Conservation (phyloP, 2,888 invertebrate species). For the Protophormia terraenovae region DNA sequence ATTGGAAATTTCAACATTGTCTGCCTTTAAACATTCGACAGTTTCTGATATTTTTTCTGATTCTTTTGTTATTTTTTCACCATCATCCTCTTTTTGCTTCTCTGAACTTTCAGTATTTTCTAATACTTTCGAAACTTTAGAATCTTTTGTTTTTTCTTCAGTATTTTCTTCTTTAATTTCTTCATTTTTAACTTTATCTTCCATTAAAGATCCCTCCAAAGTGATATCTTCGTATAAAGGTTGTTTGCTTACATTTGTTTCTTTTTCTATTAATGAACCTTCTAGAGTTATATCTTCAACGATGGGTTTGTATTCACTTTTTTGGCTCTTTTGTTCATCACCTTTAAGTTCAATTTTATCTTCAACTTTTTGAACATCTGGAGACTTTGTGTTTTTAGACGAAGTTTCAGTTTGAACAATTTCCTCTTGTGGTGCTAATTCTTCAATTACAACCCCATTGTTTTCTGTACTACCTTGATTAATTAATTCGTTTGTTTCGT, state of each 20-base stretch:
- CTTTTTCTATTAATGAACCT: slow-evolving; percentile 55
- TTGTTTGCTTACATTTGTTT: slow-evolving; percentile 6
- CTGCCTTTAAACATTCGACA: no score
- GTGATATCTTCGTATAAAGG: not conserved
- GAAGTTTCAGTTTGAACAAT: not conserved
- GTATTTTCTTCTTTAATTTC: slow-evolving; percentile 22
- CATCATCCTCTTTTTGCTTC: not conserved
- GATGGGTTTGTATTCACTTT: slow-evolving; percentile 52
- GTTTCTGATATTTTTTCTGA: no score
- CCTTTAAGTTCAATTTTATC: not conserved
- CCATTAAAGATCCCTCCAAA: not conserved
- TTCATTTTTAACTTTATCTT: slow-evolving; percentile 7
- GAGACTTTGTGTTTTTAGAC: not conserved
- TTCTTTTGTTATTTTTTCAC: not conserved
- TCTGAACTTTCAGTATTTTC: not conserved
- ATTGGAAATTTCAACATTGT: not conserved
- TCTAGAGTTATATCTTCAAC: slow-evolving; percentile 63
- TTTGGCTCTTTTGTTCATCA: not conserved
- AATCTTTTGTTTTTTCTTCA: not conserved
- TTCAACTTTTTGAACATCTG: not conserved
- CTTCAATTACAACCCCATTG: not conserved
- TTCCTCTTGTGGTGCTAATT: not conserved
- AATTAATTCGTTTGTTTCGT: not conserved
- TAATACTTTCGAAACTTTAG: not conserved
- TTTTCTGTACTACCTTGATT: not conserved